Evolutionary conservation across 1,140 invertebrate species (phyloP), one percentile per base, ranked within the genome.

Genomic region (Platyscapa corneri): DNA sequence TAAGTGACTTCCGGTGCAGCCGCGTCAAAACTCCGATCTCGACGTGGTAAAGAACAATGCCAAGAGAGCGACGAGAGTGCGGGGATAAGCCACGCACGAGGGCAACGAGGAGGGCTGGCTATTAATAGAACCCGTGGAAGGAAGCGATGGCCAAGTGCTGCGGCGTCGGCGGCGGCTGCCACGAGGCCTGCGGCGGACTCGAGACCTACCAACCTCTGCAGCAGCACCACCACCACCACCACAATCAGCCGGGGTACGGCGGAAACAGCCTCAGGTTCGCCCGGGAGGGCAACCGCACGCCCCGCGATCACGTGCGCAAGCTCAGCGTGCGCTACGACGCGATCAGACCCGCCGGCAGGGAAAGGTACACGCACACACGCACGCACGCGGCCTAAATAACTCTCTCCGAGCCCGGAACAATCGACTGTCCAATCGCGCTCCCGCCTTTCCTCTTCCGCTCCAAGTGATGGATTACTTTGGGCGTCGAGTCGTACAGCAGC

Each of bases 321-420:
- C 88, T 88, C 1, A 90, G 90, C 76, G 84, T 90, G 14, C 88
- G 90, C 3, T 90, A 90, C 83, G 90, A 90, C 60, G 90, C 87
- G 12, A 89, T 90, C 27, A 90, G 90, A 23, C 87, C 87, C 1
- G 88, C 80, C 27, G 87, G 86, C 42, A 87, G 56, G 37, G 84
- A 83, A 70, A 82, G 84, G 78, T 81, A 80, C n/a, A 8, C 49
- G 27, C 30, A 7, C 10, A 30, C 53, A 37, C 70, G 0, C 6
- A 7, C 18, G 32, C 10, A 8, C n/a, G 64, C 14, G 8, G 7
- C 18, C 53, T 56, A 56, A 56, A 14, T n/a, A n/a, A n/a, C n/a
- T n/a, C n/a, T n/a, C n/a, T n/a, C n/a, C n/a, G n/a, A n/a, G n/a
- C n/a, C n/a, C n/a, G n/a, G n/a, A n/a, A n/a, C n/a, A n/a, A n/a